Conservation (phyloP, 2,888 invertebrate genomes). For the Agriopis aurantiaria region DNA sequence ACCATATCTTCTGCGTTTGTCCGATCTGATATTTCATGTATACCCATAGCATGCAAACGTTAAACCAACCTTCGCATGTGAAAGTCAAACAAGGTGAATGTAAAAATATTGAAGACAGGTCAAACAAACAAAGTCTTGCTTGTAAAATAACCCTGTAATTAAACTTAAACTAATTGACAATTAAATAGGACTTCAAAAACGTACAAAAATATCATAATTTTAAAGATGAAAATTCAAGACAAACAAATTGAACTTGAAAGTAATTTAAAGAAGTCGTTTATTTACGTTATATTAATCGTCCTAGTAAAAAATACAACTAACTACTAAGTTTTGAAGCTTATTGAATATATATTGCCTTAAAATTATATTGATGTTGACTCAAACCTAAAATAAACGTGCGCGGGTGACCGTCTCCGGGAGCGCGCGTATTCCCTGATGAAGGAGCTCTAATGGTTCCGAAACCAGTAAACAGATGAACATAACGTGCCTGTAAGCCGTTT, state of each 20-base stretch:
- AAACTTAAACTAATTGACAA: slow-evolving; percentile 10
- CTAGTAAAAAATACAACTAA: neutral
- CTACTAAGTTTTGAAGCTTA: neutral
- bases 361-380: no score
- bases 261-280: neutral
- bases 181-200: slow-evolving; percentile 5
- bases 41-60: slow-evolving; percentile 32
- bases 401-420: no score
- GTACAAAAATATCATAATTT: neutral
- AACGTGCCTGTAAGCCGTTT: no score
- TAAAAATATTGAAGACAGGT: slow-evolving; percentile 29
- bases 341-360: neutral
- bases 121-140: slow-evolving; percentile 19
- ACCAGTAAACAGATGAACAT: no score
- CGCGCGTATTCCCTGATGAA: no score
- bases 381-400: no score
- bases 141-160: slow-evolving; percentile 7
- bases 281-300: neutral
- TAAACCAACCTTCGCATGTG: slow-evolving; percentile 35
- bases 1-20: no score
- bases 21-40: no score
- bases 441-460: no score
- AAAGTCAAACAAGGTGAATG: slow-evolving; percentile 41
- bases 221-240: neutral
- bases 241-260: neutral